Conservation (phyloP, 2,113 vertebrate genomes). For the Megaceryle maxima region DNA sequence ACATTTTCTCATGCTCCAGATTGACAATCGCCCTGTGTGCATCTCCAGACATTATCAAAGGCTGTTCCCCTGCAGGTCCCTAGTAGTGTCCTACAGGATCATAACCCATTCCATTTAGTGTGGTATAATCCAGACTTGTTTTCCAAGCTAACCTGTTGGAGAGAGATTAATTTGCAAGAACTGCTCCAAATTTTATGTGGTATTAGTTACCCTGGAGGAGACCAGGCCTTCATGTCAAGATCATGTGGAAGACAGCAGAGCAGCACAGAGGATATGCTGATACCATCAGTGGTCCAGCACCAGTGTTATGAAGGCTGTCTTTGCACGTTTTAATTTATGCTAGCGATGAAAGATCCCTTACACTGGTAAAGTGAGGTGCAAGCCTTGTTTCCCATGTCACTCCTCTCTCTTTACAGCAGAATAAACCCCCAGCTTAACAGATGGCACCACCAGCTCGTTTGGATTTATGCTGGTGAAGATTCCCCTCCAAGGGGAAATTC, state of each 20-base stretch:
- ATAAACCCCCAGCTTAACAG: not conserved
- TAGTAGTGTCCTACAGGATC: not conserved
- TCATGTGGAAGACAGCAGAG: not conserved
- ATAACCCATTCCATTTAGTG: not conserved
- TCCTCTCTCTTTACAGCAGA: not conserved
- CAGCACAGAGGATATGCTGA: not conserved
- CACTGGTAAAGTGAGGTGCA: not conserved
- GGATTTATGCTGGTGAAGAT: conserved; percentile 23
- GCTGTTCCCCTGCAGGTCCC: not conserved
- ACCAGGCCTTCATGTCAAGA: not conserved
- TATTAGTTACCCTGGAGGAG: not conserved
- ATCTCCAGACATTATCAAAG: fast-evolving
- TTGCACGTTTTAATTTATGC: not conserved
- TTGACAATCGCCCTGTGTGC: not conserved
- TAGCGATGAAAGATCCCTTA: not conserved
- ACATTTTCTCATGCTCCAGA: not conserved
- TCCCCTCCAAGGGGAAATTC: conserved; percentile 11
- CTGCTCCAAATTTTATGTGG: not conserved
- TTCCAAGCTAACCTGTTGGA: not conserved
- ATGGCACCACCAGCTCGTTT: not conserved
- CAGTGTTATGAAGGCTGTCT: not conserved
- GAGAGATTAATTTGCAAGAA: not conserved
- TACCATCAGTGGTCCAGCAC: not conserved
- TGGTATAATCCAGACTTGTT: not conserved
- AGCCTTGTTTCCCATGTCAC: not conserved